A percentile compares a stretch with the other conserved stretches of the same genome.
Conservation (phyloP, 2,888 invertebrate species). For the Embidobia sp. region DNA sequence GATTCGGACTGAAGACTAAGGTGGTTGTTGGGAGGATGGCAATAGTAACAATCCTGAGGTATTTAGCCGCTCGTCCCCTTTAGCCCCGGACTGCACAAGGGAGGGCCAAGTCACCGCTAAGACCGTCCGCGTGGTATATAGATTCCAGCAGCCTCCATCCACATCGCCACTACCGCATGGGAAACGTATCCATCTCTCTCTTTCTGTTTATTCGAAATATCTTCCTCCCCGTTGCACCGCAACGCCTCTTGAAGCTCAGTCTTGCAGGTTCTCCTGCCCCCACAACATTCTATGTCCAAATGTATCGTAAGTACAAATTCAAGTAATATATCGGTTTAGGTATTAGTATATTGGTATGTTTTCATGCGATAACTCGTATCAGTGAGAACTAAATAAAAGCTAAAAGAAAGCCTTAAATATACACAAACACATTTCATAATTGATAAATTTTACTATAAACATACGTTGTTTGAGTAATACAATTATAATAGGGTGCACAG, state of each 20-base stretch:
- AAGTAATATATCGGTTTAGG: conserved; percentile 65
- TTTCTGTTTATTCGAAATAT: conserved; percentile 63
- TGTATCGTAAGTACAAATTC: conserved; percentile 65
- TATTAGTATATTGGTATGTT: conserved; percentile 64
- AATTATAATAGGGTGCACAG: too few species aligned
- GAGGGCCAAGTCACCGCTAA: conserved; percentile 80
- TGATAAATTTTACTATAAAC: too few species aligned
- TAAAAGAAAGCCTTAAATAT: too few species aligned
- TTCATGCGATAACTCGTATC: conserved; percentile 62
- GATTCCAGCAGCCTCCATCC: conserved; percentile 75
- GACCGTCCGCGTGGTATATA: conserved; percentile 76
- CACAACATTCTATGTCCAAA: conserved; percentile 53
- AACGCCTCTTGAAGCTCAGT: conserved; percentile 49
- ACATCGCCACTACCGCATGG: conserved; percentile 74
- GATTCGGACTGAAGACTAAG: conserved; percentile 66
- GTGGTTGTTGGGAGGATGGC: conserved; percentile 72
- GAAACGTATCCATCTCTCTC: conserved; percentile 69
- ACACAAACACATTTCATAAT: too few species aligned
- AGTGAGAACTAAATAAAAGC: conserved; percentile 30
- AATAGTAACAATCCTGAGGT: conserved; percentile 82
- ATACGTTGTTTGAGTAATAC: too few species aligned
- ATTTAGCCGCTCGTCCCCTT: conserved; percentile 77
- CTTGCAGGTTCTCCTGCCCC: conserved; percentile 48
- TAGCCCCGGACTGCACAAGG: conserved; percentile 73
- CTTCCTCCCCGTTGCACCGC: conserved; percentile 62